These are phyloP conservation scores for Drusus annulatus DNA, from an alignment of 1,140 invertebrate species.

Conservation along the genomic window DNA sequence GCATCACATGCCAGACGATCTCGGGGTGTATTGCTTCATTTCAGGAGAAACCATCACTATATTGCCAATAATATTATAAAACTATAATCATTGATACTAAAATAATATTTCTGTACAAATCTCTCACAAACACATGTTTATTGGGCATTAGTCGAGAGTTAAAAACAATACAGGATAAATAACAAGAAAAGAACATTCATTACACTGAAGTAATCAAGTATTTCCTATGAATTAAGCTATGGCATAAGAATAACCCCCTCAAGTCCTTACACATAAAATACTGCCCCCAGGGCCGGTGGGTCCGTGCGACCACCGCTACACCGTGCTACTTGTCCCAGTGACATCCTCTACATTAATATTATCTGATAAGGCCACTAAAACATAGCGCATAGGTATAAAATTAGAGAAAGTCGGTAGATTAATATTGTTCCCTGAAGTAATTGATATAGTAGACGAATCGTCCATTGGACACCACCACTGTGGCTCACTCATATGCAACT, in stretches of 20 bases:
- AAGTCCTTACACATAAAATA: constrained; percentile 13
- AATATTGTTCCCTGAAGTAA: constrained; percentile 60
- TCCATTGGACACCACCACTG: constrained; percentile 31
- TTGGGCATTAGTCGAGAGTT: constrained; percentile 38
- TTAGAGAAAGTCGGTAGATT: constrained; percentile 58
- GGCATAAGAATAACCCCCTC: constrained; percentile 47
- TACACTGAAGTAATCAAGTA: constrained; percentile 28
- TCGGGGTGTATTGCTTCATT: constrained; percentile 49
- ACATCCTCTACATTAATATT: neutral
- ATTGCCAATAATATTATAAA: constrained; percentile 48
- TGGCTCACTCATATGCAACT: constrained; percentile 27
- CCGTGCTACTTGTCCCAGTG: neutral
- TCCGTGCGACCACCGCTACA: neutral
- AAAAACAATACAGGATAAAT: constrained; percentile 43
- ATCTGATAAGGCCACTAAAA: constrained; percentile 60
- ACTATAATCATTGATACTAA: constrained; percentile 44
- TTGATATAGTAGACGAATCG: constrained; percentile 58
- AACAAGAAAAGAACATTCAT: constrained; percentile 38
- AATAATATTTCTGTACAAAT: constrained; percentile 53
- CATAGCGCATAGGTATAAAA: constrained; percentile 59
- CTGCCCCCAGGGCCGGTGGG: neutral
- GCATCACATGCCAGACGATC: constrained; percentile 49
- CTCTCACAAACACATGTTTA: constrained; percentile 36
- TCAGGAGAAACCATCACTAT: constrained; percentile 48
- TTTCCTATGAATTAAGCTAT: constrained; percentile 43